phyloP scores from a whole-genome alignment of 92 coral and sea anemone species.

The Blastomussa wellsi region DNA sequence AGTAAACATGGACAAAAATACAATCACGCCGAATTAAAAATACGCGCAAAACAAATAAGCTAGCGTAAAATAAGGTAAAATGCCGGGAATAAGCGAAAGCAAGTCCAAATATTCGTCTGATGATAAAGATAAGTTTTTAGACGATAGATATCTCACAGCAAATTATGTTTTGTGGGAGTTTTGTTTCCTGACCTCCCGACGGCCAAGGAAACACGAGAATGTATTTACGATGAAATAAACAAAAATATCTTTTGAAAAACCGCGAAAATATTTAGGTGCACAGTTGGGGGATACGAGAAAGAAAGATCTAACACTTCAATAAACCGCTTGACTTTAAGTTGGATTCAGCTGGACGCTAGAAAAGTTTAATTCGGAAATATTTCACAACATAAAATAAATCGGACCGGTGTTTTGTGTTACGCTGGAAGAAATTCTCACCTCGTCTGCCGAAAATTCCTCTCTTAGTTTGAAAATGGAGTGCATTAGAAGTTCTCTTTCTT shows the following conservation, averaged over 20 bases:
- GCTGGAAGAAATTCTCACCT: slow-evolving; percentile 43
- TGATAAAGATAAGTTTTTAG: not conserved
- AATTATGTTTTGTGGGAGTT: not conserved
- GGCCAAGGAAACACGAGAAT: not conserved
- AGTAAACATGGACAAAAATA: slow-evolving; percentile 5
- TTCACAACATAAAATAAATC: not conserved
- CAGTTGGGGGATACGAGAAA: slow-evolving; percentile 9
- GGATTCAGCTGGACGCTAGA: not conserved
- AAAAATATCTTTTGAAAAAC: slow-evolving; percentile 26
- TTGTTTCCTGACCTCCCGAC: not conserved
- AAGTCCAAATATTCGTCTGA: not conserved
- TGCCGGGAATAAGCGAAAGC: not conserved
- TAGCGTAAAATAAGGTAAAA: not conserved
- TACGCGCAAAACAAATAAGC: not conserved
- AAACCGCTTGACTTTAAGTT: not conserved
- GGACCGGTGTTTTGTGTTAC: not conserved
- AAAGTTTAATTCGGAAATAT: not conserved
- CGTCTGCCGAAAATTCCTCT: slow-evolving; percentile 87
- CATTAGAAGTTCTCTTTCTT: slow-evolving; percentile 81
- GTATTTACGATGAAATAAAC: slow-evolving; percentile 3
- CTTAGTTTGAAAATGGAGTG: slow-evolving; percentile 70
- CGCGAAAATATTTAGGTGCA: not conserved
- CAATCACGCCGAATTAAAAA: not conserved
- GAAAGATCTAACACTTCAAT: not conserved
- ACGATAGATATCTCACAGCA: not conserved